A percentile compares a stretch with the other conserved stretches of the same genome.
phyloP scores from a whole-genome alignment of 2,113 vertebrate genomes.

The Phrynosoma blainvillii region DNA sequence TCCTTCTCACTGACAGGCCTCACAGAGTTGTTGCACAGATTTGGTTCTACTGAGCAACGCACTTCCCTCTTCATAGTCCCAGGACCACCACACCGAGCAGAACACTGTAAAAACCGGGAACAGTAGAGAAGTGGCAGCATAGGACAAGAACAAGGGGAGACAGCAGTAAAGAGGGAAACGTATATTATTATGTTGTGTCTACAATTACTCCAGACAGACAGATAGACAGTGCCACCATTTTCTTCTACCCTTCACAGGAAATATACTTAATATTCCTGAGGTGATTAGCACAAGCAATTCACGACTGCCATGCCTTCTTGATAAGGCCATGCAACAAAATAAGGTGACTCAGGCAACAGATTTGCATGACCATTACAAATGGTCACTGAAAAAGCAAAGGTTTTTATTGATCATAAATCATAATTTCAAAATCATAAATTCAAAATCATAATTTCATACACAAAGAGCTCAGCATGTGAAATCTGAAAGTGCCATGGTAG shows the following conservation, averaged over 20 bases:
- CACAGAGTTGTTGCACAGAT: conserved; percentile 76
- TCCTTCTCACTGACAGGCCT: conserved; percentile 76
- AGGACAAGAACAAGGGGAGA: neutral
- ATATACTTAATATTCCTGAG: neutral
- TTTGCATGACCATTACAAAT: neutral
- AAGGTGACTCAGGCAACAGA: neutral
- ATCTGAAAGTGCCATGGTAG: neutral
- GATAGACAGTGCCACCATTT: neutral
- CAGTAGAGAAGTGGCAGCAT: fast-evolving
- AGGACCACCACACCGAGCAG: conserved; percentile 77
- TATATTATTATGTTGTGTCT: neutral
- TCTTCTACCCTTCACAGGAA: neutral
- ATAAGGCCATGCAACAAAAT: neutral
- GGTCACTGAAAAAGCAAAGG: neutral
- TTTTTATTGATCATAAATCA: neutral
- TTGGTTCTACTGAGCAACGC: conserved; percentile 83
- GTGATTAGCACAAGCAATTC: neutral
- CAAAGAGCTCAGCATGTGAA: neutral
- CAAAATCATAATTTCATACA: neutral
- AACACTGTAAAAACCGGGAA: conserved; percentile 75
- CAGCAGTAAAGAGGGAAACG: neutral
- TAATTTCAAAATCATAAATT: too few species aligned
- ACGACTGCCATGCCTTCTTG: neutral
- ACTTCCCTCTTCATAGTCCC: conserved; percentile 83
- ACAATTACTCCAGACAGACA: neutral